Conservation (phyloP, 2,888 invertebrate species). For the Laothoe populi region DNA sequence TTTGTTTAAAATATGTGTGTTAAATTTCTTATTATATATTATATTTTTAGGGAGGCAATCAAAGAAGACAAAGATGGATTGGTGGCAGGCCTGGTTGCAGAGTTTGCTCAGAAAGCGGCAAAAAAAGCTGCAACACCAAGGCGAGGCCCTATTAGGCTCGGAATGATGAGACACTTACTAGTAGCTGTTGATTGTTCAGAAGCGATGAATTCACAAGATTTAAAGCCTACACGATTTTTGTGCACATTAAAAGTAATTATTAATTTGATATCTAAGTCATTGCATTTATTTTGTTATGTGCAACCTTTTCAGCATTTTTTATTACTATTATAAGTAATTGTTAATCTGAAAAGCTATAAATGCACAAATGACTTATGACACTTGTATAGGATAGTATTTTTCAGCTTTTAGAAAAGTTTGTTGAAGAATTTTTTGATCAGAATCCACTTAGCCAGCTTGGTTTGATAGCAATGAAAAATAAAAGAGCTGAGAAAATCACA, state of each 20-base stretch:
- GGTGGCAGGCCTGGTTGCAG: slow-evolving; percentile 95
- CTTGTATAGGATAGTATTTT: slow-evolving; percentile 42
- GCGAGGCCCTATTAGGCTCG: slow-evolving; percentile 92
- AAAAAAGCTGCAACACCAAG: slow-evolving; percentile 90
- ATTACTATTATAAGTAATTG: too few species aligned
- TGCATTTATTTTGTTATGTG: too few species aligned
- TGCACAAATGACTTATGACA: background rate
- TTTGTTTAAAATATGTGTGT: background rate
- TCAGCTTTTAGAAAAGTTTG: slow-evolving; percentile 95
- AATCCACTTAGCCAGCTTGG: slow-evolving; percentile 99
- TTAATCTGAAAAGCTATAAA: too few species aligned
- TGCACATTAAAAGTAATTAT: slow-evolving; percentile 92
- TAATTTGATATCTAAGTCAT: background rate
- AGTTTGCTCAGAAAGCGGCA: slow-evolving; percentile 95
- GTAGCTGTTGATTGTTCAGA: slow-evolving; percentile 97
- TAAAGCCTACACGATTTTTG: slow-evolving; percentile 95
- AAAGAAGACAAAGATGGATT: slow-evolving; percentile 98
- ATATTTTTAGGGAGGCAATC: slow-evolving; percentile 92
- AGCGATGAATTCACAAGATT: slow-evolving; percentile 96
- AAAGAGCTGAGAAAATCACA: slow-evolving; percentile 96
- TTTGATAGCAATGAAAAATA: slow-evolving; percentile 95
- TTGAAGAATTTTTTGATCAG: slow-evolving; percentile 99
- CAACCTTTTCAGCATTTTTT: too few species aligned
- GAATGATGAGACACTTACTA: slow-evolving; percentile 99
- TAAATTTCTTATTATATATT: background rate